phyloP scores from a whole-genome alignment of 1,140 invertebrate species.

The Caenorhabditis briggsae region DNA sequence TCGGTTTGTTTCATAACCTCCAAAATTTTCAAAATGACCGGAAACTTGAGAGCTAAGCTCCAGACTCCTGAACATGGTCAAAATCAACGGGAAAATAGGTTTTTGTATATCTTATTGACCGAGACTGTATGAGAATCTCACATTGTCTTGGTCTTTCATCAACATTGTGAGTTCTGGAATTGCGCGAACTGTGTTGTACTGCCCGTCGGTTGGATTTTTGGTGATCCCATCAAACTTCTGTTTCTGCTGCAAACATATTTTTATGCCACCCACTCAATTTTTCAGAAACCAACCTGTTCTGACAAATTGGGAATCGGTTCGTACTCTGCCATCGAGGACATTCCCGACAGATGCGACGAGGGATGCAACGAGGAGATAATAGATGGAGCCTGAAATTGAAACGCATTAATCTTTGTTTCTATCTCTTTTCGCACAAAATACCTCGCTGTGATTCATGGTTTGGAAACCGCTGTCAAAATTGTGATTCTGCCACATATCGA shows the following conservation, averaged over 20 bases:
- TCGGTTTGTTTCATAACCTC: too few relatives aligned
- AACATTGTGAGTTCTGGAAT: slow-evolving; percentile 36
- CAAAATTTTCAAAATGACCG: too few relatives aligned
- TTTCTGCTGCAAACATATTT: background rate
- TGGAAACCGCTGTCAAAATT: slow-evolving; percentile 51
- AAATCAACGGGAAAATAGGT: too few relatives aligned
- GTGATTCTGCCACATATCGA: slow-evolving; percentile 51
- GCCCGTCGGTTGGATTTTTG: background rate
- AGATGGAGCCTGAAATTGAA: slow-evolving; percentile 50
- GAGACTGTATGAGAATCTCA: background rate
- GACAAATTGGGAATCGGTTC: slow-evolving; percentile 9
- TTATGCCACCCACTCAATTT: background rate
- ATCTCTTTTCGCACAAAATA: background rate
- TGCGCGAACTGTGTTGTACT: slow-evolving; percentile 37
- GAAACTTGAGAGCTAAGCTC: too few relatives aligned
- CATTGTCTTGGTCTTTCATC: slow-evolving; percentile 43
- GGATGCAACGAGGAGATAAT: slow-evolving; percentile 38
- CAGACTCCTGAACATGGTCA: too few relatives aligned
- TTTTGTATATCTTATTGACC: too few relatives aligned
- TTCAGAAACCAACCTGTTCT: background rate
- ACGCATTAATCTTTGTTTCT: slow-evolving; percentile 51
- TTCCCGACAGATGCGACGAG: slow-evolving; percentile 39
- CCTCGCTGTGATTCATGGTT: slow-evolving; percentile 53
- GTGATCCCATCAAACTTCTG: slow-evolving; percentile 46
- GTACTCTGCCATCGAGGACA: slow-evolving; percentile 33